A percentile compares a stretch with the other conserved stretches of the same genome.
These are phyloP conservation scores for Cossypha niveicapilla DNA, from an alignment of 2,797 vertebrate species.

Conservation along the genomic window DNA sequence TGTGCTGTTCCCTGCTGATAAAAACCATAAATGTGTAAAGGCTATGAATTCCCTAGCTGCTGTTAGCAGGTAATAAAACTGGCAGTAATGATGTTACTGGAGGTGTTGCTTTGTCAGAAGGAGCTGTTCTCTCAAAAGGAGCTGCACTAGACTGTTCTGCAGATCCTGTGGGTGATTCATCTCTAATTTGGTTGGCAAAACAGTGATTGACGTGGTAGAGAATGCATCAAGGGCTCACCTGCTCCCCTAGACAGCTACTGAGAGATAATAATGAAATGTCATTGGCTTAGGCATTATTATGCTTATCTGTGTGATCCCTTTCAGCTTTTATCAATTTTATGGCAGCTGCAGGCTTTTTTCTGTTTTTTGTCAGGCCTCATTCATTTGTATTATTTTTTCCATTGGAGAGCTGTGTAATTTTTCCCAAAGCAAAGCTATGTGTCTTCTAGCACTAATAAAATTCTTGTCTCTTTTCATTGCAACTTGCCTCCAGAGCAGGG, in stretches of 20 bases:
- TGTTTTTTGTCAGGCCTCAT: conserved; percentile 49
- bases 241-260: neutral
- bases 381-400: conserved; percentile 63
- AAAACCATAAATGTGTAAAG: neutral
- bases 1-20: neutral
- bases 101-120: neutral
- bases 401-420: conserved; percentile 47
- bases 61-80: neutral
- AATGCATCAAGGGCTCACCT: neutral
- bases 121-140: neutral
- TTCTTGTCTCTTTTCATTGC: conserved; percentile 63
- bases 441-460: conserved; percentile 69
- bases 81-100: neutral
- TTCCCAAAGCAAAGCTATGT: conserved; percentile 26
- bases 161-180: neutral
- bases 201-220: neutral
- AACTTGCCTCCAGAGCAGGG: conserved; percentile 41
- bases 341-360: neutral
- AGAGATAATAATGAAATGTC: conserved; percentile 38
- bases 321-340: conserved; percentile 45
- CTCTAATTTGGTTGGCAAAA: conserved; percentile 1
- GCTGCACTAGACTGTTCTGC: neutral
- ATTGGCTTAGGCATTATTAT: conserved; percentile 40
- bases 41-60: neutral
- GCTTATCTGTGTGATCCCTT: conserved; percentile 40